Percentiles rank a stretch among this genome's conserved stretches.
These are phyloP conservation scores for Oreochromis tanganicae DNA, from an alignment of 2,113 vertebrate species.

Conservation along the genomic window DNA sequence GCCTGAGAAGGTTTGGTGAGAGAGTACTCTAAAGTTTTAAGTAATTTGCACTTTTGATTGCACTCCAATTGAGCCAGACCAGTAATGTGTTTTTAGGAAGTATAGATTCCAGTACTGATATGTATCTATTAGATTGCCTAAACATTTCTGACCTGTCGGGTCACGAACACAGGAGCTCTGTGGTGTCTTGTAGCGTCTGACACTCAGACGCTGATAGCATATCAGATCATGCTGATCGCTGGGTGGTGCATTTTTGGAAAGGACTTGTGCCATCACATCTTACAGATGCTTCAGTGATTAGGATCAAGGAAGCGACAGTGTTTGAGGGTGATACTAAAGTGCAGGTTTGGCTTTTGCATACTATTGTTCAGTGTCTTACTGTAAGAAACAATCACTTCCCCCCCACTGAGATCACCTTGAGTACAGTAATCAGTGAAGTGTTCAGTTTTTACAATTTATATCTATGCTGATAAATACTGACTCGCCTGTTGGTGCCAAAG, in stretches of 20 bases:
- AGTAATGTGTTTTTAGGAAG: too few relatives aligned
- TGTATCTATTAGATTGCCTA: not conserved
- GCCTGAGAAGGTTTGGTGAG: not conserved
- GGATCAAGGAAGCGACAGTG: not conserved
- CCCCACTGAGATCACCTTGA: conserved; percentile 8
- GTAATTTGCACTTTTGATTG: not conserved
- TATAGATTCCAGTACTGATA: too few relatives aligned
- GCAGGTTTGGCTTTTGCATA: not conserved
- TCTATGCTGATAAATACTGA: conserved; percentile 26
- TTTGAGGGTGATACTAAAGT: not conserved
- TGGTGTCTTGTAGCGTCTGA: not conserved
- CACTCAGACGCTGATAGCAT: not conserved
- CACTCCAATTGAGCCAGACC: not conserved
- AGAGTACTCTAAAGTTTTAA: not conserved
- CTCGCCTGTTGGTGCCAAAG: conserved; percentile 22
- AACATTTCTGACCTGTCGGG: not conserved
- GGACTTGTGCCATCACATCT: not conserved
- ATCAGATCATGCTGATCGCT: not conserved
- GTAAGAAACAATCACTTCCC: not conserved
- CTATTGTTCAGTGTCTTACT: not conserved
- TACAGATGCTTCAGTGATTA: not conserved
- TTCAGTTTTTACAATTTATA: conserved; percentile 35
- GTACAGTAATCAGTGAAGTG: conserved; percentile 24
- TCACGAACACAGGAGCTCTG: not conserved
- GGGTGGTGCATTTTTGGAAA: not conserved